Conservation (phyloP, 2,113 vertebrate genomes). For the Eubucco bourcierii region DNA sequence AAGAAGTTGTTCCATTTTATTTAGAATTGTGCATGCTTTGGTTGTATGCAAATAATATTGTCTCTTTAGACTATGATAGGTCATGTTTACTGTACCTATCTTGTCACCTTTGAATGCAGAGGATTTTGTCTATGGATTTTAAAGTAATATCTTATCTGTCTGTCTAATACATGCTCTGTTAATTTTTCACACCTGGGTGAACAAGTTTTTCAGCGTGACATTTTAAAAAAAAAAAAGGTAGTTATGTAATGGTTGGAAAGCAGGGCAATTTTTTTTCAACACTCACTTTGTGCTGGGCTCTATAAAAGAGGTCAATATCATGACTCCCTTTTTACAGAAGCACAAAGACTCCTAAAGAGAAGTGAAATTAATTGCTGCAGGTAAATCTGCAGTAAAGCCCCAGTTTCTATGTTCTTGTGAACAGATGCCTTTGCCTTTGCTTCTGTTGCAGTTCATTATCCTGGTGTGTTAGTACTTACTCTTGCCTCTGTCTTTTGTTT, state of each 20-base stretch:
- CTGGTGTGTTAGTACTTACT: neutral
- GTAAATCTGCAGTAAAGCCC: neutral
- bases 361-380: neutral
- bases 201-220: neutral
- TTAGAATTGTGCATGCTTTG: neutral
- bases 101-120: neutral
- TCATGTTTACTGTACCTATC: neutral
- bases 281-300: neutral
- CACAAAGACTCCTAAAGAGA: neutral
- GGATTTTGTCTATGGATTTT: neutral
- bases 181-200: neutral
- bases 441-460: neutral
- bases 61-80: neutral
- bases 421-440: neutral
- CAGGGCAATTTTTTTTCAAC: neutral
- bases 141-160: neutral
- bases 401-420: neutral
- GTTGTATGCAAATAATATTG: neutral
- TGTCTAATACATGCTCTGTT: neutral
- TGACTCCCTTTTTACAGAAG: neutral
- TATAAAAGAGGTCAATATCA: conserved; percentile 2
- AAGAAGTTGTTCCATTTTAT: neutral
- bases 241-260: conserved; percentile 15
- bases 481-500: neutral
- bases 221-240: neutral